Evolutionary conservation across 2,888 invertebrate species (phyloP).

Genomic region (Nomada lathburiana): DNA sequence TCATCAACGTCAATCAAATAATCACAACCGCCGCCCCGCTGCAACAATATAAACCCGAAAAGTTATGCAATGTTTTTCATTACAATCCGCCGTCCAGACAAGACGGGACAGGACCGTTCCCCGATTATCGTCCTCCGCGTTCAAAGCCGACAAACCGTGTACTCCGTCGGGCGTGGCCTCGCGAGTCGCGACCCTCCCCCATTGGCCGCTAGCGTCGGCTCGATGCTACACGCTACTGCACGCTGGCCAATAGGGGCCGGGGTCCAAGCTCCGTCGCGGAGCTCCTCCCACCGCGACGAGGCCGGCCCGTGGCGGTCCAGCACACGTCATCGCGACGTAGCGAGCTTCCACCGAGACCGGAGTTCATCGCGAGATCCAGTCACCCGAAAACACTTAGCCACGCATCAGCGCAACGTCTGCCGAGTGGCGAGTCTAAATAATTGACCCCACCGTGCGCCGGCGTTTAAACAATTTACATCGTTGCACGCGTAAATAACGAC

Average conservation of each 20-base stretch:
- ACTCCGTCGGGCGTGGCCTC: conserved; percentile 31
- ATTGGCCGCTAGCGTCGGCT: conserved; percentile 48
- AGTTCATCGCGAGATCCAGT: conserved; percentile 69
- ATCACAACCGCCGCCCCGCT: neutral
- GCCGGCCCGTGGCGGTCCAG: conserved; percentile 45
- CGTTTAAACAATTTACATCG: conserved; percentile 72
- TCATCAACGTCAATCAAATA: neutral
- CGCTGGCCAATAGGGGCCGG: conserved; percentile 25
- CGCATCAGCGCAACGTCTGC: conserved; percentile 61
- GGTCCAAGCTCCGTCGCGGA: neutral
- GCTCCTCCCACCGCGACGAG: conserved; percentile 47
- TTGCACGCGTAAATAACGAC: conserved; percentile 62
- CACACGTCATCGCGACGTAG: conserved; percentile 62
- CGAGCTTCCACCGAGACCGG: conserved; percentile 48
- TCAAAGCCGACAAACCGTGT: neutral
- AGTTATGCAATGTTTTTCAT: conserved; percentile 41
- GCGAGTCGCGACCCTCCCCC: neutral
- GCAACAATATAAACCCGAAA: conserved; percentile 9
- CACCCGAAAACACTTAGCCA: conserved; percentile 76
- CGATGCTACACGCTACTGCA: neutral
- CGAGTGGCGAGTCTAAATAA: conserved; percentile 69
- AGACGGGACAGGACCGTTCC: neutral
- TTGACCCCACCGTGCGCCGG: conserved; percentile 66
- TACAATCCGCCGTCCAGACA: neutral
- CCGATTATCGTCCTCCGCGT: conserved; percentile 1